These are phyloP conservation scores for Toxotes jaculatrix DNA, from an alignment of 2,113 vertebrate species.

Conservation along the genomic window DNA sequence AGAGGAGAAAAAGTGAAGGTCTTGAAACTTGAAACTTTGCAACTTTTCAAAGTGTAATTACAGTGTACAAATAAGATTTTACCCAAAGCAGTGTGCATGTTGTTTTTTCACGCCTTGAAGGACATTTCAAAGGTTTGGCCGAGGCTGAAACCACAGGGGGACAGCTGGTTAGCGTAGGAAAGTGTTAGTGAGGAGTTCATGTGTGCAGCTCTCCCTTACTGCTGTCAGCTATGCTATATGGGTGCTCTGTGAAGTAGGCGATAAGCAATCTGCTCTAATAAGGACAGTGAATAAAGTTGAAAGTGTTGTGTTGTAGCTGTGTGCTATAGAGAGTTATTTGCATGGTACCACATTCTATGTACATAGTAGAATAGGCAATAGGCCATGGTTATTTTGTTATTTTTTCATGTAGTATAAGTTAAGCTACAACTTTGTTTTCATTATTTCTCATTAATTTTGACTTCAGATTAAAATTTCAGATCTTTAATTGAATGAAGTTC, in stretches of 20 bases:
- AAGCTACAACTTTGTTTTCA: constrained; percentile 23
- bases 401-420: constrained; percentile 29
- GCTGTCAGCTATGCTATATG: constrained; percentile 78
- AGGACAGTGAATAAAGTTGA: constrained; percentile 73
- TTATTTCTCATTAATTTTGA: background rate
- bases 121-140: constrained; percentile 84
- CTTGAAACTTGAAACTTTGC: constrained; percentile 79
- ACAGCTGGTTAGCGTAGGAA: constrained; percentile 79
- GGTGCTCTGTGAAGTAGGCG: constrained; percentile 73
- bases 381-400: constrained; percentile 29
- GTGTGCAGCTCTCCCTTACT: constrained; percentile 71
- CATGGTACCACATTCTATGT: constrained; percentile 22
- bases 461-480: background rate
- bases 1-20: constrained; percentile 75
- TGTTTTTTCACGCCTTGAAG: constrained; percentile 79
- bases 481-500: background rate
- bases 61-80: constrained; percentile 82
- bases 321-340: constrained; percentile 55
- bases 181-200: constrained; percentile 80
- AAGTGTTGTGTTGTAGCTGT: constrained; percentile 66
- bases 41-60: constrained; percentile 84
- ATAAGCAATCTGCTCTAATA: constrained; percentile 79
- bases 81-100: constrained; percentile 79
- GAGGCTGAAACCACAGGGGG: constrained; percentile 80
- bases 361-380: constrained; percentile 38